These are phyloP conservation scores for Sciurus niger DNA, from an alignment of 2,113 vertebrate genomes.

Conservation along the genomic window DNA sequence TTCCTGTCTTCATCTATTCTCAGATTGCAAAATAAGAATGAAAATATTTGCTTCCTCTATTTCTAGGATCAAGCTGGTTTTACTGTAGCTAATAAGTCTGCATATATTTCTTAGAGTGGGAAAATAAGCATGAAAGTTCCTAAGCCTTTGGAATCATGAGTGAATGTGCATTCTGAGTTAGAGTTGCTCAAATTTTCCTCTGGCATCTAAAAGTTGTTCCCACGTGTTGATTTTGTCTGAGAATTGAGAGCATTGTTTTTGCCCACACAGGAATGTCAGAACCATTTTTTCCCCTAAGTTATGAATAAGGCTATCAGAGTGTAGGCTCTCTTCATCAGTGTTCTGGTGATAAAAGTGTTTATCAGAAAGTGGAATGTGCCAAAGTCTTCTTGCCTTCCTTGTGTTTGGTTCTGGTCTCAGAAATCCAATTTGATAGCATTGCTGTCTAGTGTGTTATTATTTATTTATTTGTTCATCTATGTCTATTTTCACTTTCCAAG, in stretches of 20 bases:
- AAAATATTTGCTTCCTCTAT: constrained; percentile 71
- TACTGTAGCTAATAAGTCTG: constrained; percentile 37
- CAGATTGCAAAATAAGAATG: constrained; percentile 73
- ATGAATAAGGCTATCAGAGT: constrained; percentile 68
- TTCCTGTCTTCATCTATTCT: constrained; percentile 70
- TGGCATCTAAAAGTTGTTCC: constrained; percentile 72
- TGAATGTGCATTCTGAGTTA: background rate
- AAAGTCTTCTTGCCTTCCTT: constrained; percentile 48
- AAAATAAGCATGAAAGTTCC: constrained; percentile 56
- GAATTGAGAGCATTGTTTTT: constrained; percentile 81
- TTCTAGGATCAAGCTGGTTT: constrained; percentile 63
- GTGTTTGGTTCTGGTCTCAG: background rate
- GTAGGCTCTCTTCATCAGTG: background rate
- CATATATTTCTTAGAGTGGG: constrained; percentile 40
- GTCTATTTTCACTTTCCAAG: background rate
- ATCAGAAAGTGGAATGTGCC: constrained; percentile 19
- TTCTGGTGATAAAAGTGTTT: constrained; percentile 58
- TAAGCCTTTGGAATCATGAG: constrained; percentile 23
- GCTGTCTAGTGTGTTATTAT: background rate
- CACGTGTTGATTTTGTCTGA: constrained; percentile 75
- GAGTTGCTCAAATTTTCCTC: constrained; percentile 71
- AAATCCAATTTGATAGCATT: background rate
- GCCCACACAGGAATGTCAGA: constrained; percentile 75
- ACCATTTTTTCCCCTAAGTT: constrained; percentile 34
- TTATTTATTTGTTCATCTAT: background rate